phyloP scores from a whole-genome alignment of 2,797 vertebrate species.

The Chaetodon trifasciatus region DNA sequence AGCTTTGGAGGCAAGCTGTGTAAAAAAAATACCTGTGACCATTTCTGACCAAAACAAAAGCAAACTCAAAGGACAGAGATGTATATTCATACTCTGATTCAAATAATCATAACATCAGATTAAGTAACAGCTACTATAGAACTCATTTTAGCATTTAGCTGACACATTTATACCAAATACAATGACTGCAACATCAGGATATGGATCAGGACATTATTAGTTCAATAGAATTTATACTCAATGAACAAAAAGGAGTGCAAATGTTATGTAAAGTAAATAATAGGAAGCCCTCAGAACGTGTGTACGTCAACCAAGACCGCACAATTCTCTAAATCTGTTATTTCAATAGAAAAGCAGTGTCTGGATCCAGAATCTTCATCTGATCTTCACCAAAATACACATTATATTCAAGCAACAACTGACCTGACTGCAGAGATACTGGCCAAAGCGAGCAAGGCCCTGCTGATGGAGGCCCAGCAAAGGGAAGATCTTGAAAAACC shows the following conservation, averaged over 20 bases:
- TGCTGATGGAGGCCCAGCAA: conserved; percentile 95
- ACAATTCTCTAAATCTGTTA: background rate
- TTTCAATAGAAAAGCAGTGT: background rate
- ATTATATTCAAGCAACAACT: conserved; percentile 35
- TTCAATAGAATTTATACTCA: background rate
- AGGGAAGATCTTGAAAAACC: conserved; percentile 99
- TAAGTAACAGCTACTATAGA: background rate
- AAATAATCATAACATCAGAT: background rate
- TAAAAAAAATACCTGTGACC: background rate
- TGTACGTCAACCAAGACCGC: background rate
- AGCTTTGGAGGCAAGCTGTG: conserved; percentile 94
- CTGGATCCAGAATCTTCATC: no score
- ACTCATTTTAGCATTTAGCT: background rate
- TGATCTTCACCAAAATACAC: no score
- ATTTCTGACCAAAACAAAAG: background rate
- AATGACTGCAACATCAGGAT: background rate
- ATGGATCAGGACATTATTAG: background rate
- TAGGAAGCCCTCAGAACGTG: background rate
- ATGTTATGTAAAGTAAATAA: background rate
- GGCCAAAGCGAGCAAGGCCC: conserved; percentile 94
- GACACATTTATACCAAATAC: background rate
- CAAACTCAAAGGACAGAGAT: background rate
- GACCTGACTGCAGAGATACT: conserved; percentile 97
- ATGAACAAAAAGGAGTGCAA: background rate
- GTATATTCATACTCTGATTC: background rate